A percentile compares a stretch with the other conserved stretches of the same genome.
Conservation (phyloP, 2,113 vertebrate genomes). For the Microcebus tavaratra region DNA sequence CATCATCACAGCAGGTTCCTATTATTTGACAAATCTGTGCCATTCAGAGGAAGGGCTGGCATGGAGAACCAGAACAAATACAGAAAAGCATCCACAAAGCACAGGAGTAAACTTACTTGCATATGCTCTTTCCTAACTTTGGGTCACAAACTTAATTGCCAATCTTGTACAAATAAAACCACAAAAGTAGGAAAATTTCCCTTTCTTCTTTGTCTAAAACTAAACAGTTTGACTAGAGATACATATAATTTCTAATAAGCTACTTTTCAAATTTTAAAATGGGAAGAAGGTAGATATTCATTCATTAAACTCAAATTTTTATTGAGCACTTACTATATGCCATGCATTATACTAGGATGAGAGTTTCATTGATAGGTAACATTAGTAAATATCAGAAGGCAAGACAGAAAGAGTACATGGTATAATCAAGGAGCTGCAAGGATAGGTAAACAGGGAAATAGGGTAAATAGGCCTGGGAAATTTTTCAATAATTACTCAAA, state of each 20-base stretch:
- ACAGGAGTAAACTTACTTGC: neutral
- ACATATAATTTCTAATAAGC: neutral
- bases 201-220: neutral
- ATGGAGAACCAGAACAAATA: neutral
- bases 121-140: neutral
- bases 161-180: neutral
- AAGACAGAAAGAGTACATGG: neutral
- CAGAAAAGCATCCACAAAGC: neutral
- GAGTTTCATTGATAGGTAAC: neutral
- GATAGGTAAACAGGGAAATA: neutral
- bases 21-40: neutral
- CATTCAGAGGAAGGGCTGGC: neutral
- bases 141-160: neutral
- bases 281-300: neutral
- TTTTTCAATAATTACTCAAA: constrained; percentile 19
- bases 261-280: constrained; percentile 15
- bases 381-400: neutral
- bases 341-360: neutral
- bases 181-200: neutral
- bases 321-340: neutral
- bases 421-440: neutral
- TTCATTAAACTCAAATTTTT: constrained; percentile 31
- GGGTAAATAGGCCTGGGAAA: neutral
- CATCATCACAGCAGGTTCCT: neutral
- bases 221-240: neutral